phyloP scores from a whole-genome alignment of 2,113 vertebrate species.

The Setophaga coronata region DNA sequence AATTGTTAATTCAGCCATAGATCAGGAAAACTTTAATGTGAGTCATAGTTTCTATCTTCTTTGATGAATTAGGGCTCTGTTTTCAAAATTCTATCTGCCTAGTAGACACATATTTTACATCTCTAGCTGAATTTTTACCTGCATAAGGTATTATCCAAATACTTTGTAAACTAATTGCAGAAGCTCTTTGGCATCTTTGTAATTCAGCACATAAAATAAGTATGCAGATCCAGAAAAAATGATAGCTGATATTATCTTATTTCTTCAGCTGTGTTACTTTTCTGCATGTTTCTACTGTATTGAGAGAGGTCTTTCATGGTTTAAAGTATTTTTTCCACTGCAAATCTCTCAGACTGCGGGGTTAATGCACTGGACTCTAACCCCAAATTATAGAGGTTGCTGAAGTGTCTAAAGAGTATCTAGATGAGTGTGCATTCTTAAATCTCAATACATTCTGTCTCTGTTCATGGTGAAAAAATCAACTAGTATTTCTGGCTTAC shows the following conservation, averaged over 20 bases:
- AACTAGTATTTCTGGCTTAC: not conserved
- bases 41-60: conserved; percentile 55
- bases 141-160: not conserved
- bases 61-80: conserved; percentile 50
- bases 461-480: not conserved
- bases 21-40: conserved; percentile 17
- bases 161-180: not conserved
- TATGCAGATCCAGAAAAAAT: not conserved
- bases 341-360: not conserved
- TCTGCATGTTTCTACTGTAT: not conserved
- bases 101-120: conserved; percentile 20
- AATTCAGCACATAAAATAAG: not conserved
- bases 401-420: not conserved
- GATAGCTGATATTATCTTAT: not conserved
- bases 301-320: not conserved
- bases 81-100: conserved; percentile 9
- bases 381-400: not conserved
- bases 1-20: conserved; percentile 42
- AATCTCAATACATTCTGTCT: not conserved
- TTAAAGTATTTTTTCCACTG: not conserved
- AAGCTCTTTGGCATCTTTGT: not conserved
- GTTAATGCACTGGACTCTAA: not conserved
- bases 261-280: not conserved
- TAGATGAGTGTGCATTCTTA: not conserved
- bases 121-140: not conserved